Evolutionary conservation across 2,797 vertebrate species (phyloP), one percentile per base, ranked within the genome.

Genomic region (Tolypeutes matacus): DNA sequence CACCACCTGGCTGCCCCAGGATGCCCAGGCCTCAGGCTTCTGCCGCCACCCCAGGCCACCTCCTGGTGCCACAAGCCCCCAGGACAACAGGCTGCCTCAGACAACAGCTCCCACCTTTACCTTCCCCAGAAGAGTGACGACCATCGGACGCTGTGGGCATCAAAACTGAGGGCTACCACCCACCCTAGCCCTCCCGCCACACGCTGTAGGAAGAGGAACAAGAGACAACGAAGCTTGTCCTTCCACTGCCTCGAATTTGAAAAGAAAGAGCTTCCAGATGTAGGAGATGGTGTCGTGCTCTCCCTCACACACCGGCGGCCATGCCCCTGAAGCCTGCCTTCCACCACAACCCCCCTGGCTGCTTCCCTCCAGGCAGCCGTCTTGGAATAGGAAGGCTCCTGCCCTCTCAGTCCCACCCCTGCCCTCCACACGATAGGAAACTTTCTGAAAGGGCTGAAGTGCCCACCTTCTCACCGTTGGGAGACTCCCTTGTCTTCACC

Each of bases 191-290:
- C 34, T 46, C 39, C 36, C 51, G 75, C 80, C 27, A 27, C 0
- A 0, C 7, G 4, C 58, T 8, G 8, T 6, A 21, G 60, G 18
- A 62, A 39, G 23, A 10, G 65, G 7, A 2, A 8, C 5, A 31
- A 51, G 49, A 51, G 67, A 31, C 13, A 20, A 7, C 25, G 31
- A n/a, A 39, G n/a, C 25, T n/a, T 58, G 46, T 62, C 76, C 31
- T 84, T 89, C n/a, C 36, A 65, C 39, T 36, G 56, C 94, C 86
- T 91, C 64, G 49, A 25, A 42, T n/a, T 94, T 80, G 69, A 51
- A 73, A 82, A 56, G 62, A 18, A 56, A 11, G 65, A 42, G 53
- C 65, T 81, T 62, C 0, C 17, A 90, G 46, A 65, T 42, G 34
- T 18, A 15, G 39, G 58, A 34, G 60, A 56, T 86, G 31, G 14